phyloP scores from a whole-genome alignment of 2,113 vertebrate genomes.

The Chionomys nivalis region DNA sequence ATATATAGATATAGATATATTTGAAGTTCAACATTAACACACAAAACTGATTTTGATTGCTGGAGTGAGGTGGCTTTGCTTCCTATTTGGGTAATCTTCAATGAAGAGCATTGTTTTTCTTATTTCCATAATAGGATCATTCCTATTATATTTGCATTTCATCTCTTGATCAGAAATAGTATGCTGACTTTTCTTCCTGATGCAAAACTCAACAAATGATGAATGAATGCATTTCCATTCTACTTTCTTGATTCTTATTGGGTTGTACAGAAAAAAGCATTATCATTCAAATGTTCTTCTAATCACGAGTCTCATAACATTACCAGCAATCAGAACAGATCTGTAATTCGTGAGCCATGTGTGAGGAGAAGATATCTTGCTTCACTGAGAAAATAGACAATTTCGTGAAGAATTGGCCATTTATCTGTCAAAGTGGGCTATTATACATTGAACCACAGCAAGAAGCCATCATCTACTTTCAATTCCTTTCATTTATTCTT shows the following conservation, averaged over 20 bases:
- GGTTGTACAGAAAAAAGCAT: constrained; percentile 34
- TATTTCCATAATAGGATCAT: neutral
- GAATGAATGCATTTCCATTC: neutral
- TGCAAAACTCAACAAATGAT: constrained; percentile 5
- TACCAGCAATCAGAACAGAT: constrained; percentile 72
- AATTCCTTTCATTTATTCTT: constrained; percentile 63
- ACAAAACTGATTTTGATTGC: neutral
- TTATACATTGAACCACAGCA: constrained; percentile 67
- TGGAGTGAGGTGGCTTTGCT: neutral
- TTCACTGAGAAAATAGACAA: constrained; percentile 75
- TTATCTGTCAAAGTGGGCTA: constrained; percentile 70
- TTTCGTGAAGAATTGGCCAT: constrained; percentile 75
- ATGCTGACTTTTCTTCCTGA: neutral
- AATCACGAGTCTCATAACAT: constrained; percentile 61
- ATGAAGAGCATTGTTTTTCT: neutral
- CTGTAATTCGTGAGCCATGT: constrained; percentile 73
- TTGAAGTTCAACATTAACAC: neutral
- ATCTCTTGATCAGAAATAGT: neutral
- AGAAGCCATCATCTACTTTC: constrained; percentile 38
- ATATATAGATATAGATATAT: too few species aligned
- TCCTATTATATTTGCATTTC: neutral
- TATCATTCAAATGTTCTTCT: constrained; percentile 74
- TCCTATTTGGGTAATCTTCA: neutral
- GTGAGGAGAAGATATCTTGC: constrained; percentile 73
- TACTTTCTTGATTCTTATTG: constrained; percentile 27